Evolutionary conservation across 2,113 vertebrate species (phyloP).

Genomic region (Phalacrocorax brasilianus): DNA sequence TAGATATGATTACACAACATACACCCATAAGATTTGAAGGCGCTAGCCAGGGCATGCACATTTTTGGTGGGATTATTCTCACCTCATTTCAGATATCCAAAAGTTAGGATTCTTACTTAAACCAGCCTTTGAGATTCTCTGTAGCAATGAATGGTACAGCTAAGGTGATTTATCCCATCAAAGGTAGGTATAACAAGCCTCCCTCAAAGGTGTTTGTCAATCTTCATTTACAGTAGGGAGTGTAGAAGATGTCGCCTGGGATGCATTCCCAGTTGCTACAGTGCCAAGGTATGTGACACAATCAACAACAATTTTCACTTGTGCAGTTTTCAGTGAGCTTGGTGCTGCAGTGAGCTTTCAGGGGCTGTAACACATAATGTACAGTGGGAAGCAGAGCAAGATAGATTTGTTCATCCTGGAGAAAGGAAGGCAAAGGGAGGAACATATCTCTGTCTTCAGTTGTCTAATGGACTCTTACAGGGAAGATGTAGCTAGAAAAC

Average conservation of each 20-base stretch:
- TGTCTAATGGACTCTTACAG: neutral
- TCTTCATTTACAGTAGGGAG: neutral
- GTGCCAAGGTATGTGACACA: neutral
- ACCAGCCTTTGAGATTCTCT: neutral
- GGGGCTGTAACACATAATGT: neutral
- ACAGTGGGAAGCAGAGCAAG: neutral
- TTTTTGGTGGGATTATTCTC: neutral
- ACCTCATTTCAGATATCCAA: neutral
- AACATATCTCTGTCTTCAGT: constrained; percentile 20
- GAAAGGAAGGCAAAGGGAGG: neutral
- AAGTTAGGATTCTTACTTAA: neutral
- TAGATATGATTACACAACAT: neutral
- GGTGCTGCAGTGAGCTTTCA: neutral
- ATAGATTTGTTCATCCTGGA: neutral
- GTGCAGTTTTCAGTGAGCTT: neutral
- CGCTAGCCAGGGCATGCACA: neutral
- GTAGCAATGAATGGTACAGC: neutral
- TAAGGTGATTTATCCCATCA: neutral
- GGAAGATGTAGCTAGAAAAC: neutral
- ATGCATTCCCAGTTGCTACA: neutral
- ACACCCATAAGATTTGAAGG: neutral
- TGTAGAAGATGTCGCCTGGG: neutral
- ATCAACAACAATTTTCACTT: neutral
- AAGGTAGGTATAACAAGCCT: neutral
- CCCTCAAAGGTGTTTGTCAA: neutral